Evolutionary conservation across 2,888 invertebrate genomes (phyloP).

Genomic region (Coenonympha arcania): DNA sequence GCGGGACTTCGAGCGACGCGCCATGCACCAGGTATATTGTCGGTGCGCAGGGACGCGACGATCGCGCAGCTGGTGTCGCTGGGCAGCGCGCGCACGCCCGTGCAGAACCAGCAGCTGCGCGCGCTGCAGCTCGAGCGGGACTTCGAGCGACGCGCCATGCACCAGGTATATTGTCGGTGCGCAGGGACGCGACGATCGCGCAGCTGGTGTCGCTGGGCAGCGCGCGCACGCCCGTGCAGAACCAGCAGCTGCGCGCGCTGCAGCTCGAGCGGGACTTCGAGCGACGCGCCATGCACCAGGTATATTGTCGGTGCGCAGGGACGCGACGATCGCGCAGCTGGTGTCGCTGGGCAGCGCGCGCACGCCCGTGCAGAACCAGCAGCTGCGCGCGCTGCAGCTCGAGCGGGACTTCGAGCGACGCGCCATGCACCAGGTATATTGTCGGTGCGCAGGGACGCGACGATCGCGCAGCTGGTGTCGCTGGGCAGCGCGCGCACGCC

Average conservation of each 20-base stretch:
- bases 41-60: conserved; percentile 92
- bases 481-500: conserved; percentile 77
- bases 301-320: no score
- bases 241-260: conserved; percentile 89
- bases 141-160: conserved; percentile 92
- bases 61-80: conserved; percentile 84
- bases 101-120: conserved; percentile 90
- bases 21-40: no score
- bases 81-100: conserved; percentile 76
- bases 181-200: conserved; percentile 90
- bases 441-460: conserved; percentile 93
- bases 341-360: conserved; percentile 76
- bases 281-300: conserved; percentile 87
- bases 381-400: conserved; percentile 88
- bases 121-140: conserved; percentile 94
- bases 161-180: no score
- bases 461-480: conserved; percentile 84
- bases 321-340: conserved; percentile 89
- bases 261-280: conserved; percentile 96
- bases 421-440: no score
- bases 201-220: conserved; percentile 80
- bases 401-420: conserved; percentile 95
- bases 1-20: conserved; percentile 92
- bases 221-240: conserved; percentile 82
- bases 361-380: conserved; percentile 87